Percentiles rank a stretch among this genome's conserved stretches.
These are phyloP conservation scores for Dromiciops gliroides DNA, from an alignment of 2,113 vertebrate species.

Conservation along the genomic window DNA sequence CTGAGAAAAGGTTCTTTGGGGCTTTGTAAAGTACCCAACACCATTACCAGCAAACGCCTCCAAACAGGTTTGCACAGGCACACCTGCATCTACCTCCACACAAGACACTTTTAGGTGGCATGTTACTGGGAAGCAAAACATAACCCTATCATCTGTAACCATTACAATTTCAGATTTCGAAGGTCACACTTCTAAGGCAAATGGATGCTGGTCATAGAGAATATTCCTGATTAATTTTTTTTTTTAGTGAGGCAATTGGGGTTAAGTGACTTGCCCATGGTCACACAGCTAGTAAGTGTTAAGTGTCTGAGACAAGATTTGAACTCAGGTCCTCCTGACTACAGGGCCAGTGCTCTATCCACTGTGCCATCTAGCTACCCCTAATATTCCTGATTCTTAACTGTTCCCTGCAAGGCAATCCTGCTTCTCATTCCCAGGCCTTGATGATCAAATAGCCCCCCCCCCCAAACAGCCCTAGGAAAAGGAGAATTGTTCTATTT, in stretches of 20 bases:
- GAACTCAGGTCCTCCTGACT: too few relatives aligned
- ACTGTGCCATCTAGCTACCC: too few relatives aligned
- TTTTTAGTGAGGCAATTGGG: too few relatives aligned
- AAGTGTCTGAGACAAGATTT: too few relatives aligned
- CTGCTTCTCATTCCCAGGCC: neutral
- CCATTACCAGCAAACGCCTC: neutral
- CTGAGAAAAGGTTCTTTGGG: neutral
- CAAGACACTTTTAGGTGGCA: neutral
- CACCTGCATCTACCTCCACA: neutral
- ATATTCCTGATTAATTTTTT: neutral
- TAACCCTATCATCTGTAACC: neutral
- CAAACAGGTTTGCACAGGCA: neutral
- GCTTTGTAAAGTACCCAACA: neutral
- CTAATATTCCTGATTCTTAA: neutral
- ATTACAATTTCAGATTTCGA: neutral
- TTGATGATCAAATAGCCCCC: neutral
- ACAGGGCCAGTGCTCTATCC: too few relatives aligned
- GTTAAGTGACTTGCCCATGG: too few relatives aligned
- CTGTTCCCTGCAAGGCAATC: neutral
- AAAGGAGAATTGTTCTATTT: neutral
- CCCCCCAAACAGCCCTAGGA: neutral
- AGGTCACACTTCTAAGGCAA: neutral
- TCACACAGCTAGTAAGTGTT: too few relatives aligned
- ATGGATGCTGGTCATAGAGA: neutral
- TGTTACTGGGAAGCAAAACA: neutral